phyloP scores from a whole-genome alignment of 35 echinoderm and acorn worm species.

The Ophiothrix spiculata region DNA sequence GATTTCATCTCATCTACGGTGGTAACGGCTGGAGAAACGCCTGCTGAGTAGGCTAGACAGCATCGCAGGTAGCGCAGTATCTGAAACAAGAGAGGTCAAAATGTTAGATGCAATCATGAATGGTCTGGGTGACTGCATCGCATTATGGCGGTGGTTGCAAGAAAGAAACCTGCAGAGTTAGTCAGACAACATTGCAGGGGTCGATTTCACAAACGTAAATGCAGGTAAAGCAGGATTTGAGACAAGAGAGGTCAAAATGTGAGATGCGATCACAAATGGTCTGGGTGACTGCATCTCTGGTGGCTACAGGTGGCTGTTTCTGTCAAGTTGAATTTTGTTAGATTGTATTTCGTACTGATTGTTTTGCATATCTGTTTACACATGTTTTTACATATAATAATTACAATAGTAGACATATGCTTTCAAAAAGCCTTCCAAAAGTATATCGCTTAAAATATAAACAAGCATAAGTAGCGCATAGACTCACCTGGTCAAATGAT shows the following conservation, averaged over 20 bases:
- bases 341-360: too few species aligned
- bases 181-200: constrained; percentile 66
- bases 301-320: too few species aligned
- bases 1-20: constrained; percentile 45
- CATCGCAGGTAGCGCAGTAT: constrained; percentile 56
- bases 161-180: constrained; percentile 39
- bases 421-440: too few species aligned
- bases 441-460: too few species aligned
- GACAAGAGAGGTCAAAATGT: background rate
- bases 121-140: constrained; percentile 35
- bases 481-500: constrained; percentile 73
- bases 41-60: constrained; percentile 67
- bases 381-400: too few species aligned
- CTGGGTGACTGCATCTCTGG: constrained; percentile 25
- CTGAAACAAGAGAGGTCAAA: constrained; percentile 12
- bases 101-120: constrained; percentile 42
- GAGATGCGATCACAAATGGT: constrained; percentile 47
- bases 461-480: too few species aligned
- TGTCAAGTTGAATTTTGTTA: too few species aligned
- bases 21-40: constrained; percentile 32
- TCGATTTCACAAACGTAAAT: too few species aligned
- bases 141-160: constrained; percentile 46
- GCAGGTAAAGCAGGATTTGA: constrained; percentile 55
- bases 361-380: too few species aligned
- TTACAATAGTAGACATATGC: too few species aligned